phyloP scores from a whole-genome alignment of 2,888 invertebrate species.

The Prosapia bicincta region DNA sequence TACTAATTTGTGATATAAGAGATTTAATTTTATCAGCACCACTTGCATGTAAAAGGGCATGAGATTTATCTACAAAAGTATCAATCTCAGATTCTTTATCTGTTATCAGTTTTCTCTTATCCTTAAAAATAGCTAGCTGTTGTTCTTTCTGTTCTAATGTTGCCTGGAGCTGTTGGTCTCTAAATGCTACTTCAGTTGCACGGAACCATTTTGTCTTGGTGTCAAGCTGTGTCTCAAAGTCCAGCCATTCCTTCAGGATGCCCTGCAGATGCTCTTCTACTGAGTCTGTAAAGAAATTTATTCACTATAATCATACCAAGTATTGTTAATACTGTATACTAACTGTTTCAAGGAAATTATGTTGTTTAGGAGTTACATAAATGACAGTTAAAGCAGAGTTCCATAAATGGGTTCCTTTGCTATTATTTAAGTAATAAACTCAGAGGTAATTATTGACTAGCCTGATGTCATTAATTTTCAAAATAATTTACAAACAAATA shows the following conservation, averaged over 20 bases:
- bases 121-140: slow-evolving; percentile 67
- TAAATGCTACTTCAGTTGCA: slow-evolving; percentile 75
- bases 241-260: slow-evolving; percentile 77
- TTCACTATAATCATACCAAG: too few relatives aligned
- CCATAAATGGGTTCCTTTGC: too few relatives aligned
- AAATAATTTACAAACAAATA: too few relatives aligned
- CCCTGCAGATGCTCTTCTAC: slow-evolving; percentile 69
- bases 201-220: slow-evolving; percentile 83
- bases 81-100: slow-evolving; percentile 83
- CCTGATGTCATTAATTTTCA: too few relatives aligned
- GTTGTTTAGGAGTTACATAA: too few relatives aligned
- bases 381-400: too few relatives aligned
- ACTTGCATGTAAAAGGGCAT: slow-evolving; percentile 76
- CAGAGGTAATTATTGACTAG: too few relatives aligned
- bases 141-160: slow-evolving; percentile 69
- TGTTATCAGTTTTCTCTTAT: slow-evolving; percentile 70
- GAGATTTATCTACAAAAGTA: slow-evolving; percentile 84
- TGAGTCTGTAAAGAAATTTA: too few relatives aligned
- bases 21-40: slow-evolving; percentile 83
- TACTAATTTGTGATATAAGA: slow-evolving; percentile 84
- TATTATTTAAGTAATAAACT: too few relatives aligned
- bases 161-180: slow-evolving; percentile 80
- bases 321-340: too few relatives aligned
- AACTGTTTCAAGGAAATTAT: too few relatives aligned
- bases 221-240: slow-evolving; percentile 80